Base-by-base conservation (phyloP, 2,113 vertebrate genomes). In the Callorhinus ursinus region DNA sequence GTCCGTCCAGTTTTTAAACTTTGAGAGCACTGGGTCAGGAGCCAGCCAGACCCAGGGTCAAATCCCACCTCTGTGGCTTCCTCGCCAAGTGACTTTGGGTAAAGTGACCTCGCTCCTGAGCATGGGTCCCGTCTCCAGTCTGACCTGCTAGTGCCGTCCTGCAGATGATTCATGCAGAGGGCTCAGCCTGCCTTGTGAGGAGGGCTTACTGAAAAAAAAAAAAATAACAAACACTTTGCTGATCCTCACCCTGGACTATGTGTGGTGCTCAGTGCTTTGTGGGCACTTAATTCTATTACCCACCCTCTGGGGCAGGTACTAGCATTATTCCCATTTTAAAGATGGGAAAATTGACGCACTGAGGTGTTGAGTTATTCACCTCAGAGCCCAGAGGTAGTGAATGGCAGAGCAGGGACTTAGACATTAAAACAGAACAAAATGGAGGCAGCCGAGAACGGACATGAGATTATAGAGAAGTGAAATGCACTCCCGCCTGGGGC, bases 361-460 rank as follows among this genome's bases (percentile, higher is more conserved):
- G 39, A 61, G 33, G 51, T 24, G 31, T 21, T 11, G 36, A 39
- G 36, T 46, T 22, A 36, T 77, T 39, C 7, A 6, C 81, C 28
- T 26, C 1, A 61, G 11, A 83, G 31, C 22, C 18, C 31, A n/a
- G 36, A 67, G 91, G 9, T 4, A 14, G 16, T 28, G n/a, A 69
- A 5, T 18, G 86, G 61, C 33, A 36, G 57, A 61, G 28, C 12
- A 2, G 67, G 10, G 19, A 28, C 19, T 65, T 39, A 19, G 59
- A 42, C 26, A 26, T 11, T 33, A n/a, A 65, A 83, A 76, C 36
- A 24, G 74, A 84, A 84, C 24, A 31, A 21, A 81, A 71, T 1
- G 4, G 33, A 12, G 39, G 15, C 13, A 11, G 33, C 14, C 0
- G 36, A 59, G 24, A 24, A n/a, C 2, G 2, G 51, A 28, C 7